These are phyloP conservation scores for Gavialis gangeticus DNA, from an alignment of 2,113 vertebrate species.

Conservation along the genomic window DNA sequence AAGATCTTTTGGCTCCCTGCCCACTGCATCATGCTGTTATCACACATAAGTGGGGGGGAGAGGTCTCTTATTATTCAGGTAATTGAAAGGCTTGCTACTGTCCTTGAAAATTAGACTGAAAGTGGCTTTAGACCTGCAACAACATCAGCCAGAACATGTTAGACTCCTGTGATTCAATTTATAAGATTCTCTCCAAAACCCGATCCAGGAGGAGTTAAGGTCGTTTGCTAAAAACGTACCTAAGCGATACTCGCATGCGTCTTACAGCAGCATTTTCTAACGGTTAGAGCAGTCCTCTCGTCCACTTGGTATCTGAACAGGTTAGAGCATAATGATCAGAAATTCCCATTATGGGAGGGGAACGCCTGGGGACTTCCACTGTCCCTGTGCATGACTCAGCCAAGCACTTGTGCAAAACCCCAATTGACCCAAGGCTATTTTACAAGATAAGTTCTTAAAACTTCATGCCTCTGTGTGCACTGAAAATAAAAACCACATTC, in stretches of 20 bases:
- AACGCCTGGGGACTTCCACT: background rate
- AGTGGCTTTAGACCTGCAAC: background rate
- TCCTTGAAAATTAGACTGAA: slow-evolving; percentile 27
- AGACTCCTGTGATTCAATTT: background rate
- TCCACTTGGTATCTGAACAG: background rate
- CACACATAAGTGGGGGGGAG: background rate
- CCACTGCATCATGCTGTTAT: background rate
- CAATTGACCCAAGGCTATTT: background rate
- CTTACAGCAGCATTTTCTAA: background rate
- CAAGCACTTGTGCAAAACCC: background rate
- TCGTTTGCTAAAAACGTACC: background rate
- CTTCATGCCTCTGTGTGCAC: background rate
- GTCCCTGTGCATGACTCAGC: background rate
- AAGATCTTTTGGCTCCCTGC: background rate
- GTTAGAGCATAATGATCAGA: background rate
- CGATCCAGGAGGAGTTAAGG: background rate
- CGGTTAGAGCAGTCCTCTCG: background rate
- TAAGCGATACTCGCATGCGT: background rate
- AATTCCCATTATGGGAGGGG: background rate
- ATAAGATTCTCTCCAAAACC: background rate
- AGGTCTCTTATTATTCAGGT: background rate
- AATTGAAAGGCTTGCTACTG: background rate
- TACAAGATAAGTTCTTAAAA: background rate
- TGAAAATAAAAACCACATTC: slow-evolving; percentile 27
- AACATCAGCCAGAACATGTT: background rate